Conservation (phyloP, 1,140 invertebrate genomes). For the Sipha flava region DNA sequence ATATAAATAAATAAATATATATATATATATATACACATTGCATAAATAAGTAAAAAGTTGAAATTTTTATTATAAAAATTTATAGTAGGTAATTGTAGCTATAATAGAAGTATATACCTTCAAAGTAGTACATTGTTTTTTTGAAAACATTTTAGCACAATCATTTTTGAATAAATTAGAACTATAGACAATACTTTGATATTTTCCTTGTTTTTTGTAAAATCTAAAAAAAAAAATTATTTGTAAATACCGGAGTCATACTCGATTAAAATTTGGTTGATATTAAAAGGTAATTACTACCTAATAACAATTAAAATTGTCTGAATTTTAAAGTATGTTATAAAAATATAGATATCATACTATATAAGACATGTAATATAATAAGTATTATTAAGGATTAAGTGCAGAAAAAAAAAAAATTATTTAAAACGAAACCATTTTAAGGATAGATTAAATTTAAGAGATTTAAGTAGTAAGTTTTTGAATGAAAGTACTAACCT, state of each 20-base stretch:
- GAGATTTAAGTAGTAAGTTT: too few relatives aligned
- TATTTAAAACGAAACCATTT: too few relatives aligned
- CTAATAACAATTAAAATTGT: neutral
- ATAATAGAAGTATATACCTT: neutral
- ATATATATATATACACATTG: neutral
- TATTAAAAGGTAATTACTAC: neutral
- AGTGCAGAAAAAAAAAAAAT: too few relatives aligned
- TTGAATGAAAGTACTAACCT: too few relatives aligned
- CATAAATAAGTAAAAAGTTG: neutral
- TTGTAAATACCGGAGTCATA: too few relatives aligned
- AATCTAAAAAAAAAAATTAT: slow-evolving; percentile 45
- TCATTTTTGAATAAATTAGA: slow-evolving; percentile 34
- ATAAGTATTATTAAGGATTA: too few relatives aligned
- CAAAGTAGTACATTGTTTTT: slow-evolving; percentile 3
- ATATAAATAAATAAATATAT: neutral
- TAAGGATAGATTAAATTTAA: too few relatives aligned
- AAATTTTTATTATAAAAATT: neutral
- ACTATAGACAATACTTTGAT: neutral
- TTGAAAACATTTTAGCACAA: slow-evolving; percentile 31
- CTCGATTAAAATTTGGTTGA: neutral
- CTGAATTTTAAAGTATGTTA: too few relatives aligned
- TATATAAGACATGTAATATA: too few relatives aligned
- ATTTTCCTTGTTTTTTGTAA: slow-evolving; percentile 34
- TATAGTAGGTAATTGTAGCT: too few relatives aligned
- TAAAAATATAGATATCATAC: too few relatives aligned